Base-by-base conservation (phyloP, 2,888 invertebrate genomes). In the Dasysyrphus albostriatus region DNA sequence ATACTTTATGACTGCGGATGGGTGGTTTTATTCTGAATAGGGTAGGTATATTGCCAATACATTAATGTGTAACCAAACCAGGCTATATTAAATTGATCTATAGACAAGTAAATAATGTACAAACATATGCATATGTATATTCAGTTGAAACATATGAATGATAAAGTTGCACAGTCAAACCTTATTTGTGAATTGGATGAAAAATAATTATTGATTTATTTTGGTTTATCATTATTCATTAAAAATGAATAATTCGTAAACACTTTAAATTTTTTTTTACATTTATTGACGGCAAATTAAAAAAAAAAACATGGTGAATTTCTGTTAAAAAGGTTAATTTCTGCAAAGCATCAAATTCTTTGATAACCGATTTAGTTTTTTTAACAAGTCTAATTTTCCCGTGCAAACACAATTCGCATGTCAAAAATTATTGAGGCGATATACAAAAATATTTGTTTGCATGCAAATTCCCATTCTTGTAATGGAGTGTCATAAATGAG, bases 1-100 rank as follows among this genome's bases (percentile, higher is more conserved):
- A 24, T 2, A 12, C 10, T 72, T 80, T 32, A 74, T 49, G 56
- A 24, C 63, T 63, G 37, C 74, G 47, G 70, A 63, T 59, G 69
- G 78, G 61, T 74, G 47, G 32, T 42, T 67, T 67, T 34, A 61
- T 37, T 56, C 39, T 47, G 12, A 63, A 54, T 16, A 12, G 56
- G 69, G 24, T 24, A 24, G 61, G 73, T 69, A 32, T 16, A 49
- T 49, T 54, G 5, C 5, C 7, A 24, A 39, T 37, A 32, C 19
- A n/a, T 51, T 69, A 44, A 19, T 49, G 8, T 51, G 4, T 51
- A 69, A 24, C 49, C 14, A 51, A 69, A 24, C 49, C 14, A 51
- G n/a, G 51, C 5, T 3, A 42, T 69, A 69, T 54, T 54, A 54
- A 42, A 39, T 29, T 67, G 42, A 51, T 42, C 54, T 65, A 65